Evolutionary conservation across 2,797 vertebrate genomes (phyloP), one percentile per base, ranked within the genome.

Genomic region (Urosaurus nigricauda): DNA sequence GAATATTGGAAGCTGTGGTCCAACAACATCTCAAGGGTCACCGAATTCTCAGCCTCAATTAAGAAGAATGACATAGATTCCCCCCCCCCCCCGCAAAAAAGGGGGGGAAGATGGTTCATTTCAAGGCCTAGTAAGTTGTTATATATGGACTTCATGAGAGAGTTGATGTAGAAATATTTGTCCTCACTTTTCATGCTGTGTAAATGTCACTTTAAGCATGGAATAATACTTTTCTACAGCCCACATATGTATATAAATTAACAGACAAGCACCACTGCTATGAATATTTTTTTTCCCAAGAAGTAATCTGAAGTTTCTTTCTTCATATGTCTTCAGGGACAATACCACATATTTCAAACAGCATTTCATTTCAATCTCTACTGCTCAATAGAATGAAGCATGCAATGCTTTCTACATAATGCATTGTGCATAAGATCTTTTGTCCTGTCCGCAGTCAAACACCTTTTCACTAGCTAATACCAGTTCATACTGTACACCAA

Each of bases 381-480:
- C 70, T 81, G 43, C 43, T 92, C 43, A 2, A 73, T 87, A 58
- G 26, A 86, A 6, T 0, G 77, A 91, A 65, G 35, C 87, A 79
- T 24, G 1, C 3, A 71, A 63, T 19, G 82, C 53, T 89, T 74
- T 85, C 80, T 35, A 43, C 9, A 43, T 47, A 81, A 29, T 19
- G 82, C 68, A 90, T 47, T 88, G 43, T 40, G 32, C 92, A 83
- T 26, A 94, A n/a, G 43, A 37, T 16, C 63, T 94, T 93, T 74
- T 83, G 88, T 87, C 91, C 89, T 88, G 0, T 75, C 92, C 63
- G 78, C 0, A 89, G 73, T 80, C 79, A 92, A 94, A 56, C 19
- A 12, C 53, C 65, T 79, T 92, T 92, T 87, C 93, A 88, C 86
- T 91, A 80, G 93, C 90, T 92, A 47, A 86, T 95, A 88, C 47